Evolutionary conservation across 2,888 invertebrate species (phyloP), one percentile per base, ranked within the genome.

Genomic region (Arctia plantaginis): DNA sequence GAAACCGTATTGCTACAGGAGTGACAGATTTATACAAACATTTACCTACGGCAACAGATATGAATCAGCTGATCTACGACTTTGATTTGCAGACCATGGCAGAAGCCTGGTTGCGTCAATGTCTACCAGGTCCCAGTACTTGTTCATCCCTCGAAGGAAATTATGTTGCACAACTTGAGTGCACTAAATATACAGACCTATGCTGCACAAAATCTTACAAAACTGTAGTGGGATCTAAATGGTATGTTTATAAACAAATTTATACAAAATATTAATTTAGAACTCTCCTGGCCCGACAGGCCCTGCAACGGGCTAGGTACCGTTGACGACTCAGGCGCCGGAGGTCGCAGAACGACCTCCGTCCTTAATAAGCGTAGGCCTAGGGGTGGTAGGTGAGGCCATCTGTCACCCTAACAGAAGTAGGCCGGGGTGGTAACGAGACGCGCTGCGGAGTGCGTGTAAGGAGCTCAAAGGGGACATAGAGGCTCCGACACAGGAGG

Each of bases 21-120:
- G 72, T 80, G 72, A 80, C 89, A 27, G 75, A 81, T 0, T 85
- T 85, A 77, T 95, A 95, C 85, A 75, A 80, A 30, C 91, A 93
- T 81, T 88, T 95, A 72, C 93, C 94, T 18, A 80, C 88, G 71
- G 95, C 95, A 47, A 90, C 93, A 35, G 90, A 95, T 79, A 95
- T 95, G 93, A 90, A 92, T 76, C 94, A 95, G 86, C 79, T 95
- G 1, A 89, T 91, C 67, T 95, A 95, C 76, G 94, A 95, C 80
- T 85, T 85, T 66, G 95, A 95, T 84, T 89, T 95, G 74, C 90
- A 95, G 81, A 89, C 87, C 76, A 94, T 95, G 88, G 90, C 95
- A 18, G 79, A 80, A 72, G 89, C 89, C 8, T 95, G 95, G 95
- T 90, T 95, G 20, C 87, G 80, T 20, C 95, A 95, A 78, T 95